Conservation (phyloP, 2,113 vertebrate genomes). For the Otus sunia region DNA sequence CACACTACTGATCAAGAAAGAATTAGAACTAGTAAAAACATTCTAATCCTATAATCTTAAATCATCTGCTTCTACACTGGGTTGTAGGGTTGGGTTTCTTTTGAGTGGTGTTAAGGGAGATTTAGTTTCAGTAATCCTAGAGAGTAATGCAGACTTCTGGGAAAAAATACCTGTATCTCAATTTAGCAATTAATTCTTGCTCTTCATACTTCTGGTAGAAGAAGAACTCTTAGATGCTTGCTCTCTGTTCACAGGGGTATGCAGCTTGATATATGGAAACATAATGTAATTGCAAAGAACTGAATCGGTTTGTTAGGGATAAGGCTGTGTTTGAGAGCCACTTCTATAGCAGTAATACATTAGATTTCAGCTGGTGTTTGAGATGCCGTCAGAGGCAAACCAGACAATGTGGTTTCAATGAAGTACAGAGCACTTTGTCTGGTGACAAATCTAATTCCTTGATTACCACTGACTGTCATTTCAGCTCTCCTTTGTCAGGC, state of each 20-base stretch:
- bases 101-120: background rate
- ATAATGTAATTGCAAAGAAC: background rate
- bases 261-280: accelerated
- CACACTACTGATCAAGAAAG: background rate
- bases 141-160: background rate
- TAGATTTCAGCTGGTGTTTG: background rate
- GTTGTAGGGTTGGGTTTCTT: background rate
- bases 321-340: background rate
- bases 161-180: background rate
- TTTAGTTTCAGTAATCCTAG: background rate
- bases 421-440: background rate
- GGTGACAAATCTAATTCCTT: background rate
- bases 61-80: background rate
- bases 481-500: background rate
- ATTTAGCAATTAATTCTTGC: background rate
- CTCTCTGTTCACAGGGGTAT: background rate
- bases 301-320: background rate
- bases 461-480: background rate
- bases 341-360: background rate
- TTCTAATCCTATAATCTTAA: conserved; percentile 1
- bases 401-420: background rate
- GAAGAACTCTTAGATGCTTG: background rate
- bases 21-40: conserved; percentile 23
- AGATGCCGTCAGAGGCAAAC: background rate
- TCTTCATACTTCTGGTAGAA: background rate